A percentile compares a stretch with the other conserved stretches of the same genome.
Evolutionary conservation across 1,140 invertebrate species (phyloP).

Genomic region (Ceratosolen fusciceps): DNA sequence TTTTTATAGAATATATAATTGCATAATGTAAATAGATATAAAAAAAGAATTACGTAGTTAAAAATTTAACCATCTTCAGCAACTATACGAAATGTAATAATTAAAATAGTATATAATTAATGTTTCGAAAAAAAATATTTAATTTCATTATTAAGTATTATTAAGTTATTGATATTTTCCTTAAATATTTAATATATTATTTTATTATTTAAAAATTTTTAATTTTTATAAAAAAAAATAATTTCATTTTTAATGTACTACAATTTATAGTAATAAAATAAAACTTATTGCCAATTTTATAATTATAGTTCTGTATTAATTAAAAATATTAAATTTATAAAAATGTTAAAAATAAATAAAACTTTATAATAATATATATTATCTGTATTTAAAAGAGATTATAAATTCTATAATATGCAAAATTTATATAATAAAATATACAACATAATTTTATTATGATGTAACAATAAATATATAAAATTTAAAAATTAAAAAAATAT

Average conservation of each 20-base stretch:
- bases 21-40: background rate
- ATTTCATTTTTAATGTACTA: conserved; percentile 62
- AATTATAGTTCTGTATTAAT: conserved; percentile 24
- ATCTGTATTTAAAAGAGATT: conserved; percentile 8
- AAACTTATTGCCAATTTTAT: conserved; percentile 61
- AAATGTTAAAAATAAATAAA: conserved; percentile 1
- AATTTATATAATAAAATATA: conserved; percentile 28
- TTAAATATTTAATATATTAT: conserved; percentile 34
- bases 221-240: conserved; percentile 44
- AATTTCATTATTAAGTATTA: too few species aligned
- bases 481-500: conserved; percentile 32
- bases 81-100: background rate
- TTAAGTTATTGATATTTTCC: too few species aligned
- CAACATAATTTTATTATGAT: conserved; percentile 16
- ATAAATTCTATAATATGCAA: conserved; percentile 25
- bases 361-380: background rate
- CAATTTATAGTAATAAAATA: conserved; percentile 68
- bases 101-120: background rate
- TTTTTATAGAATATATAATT: background rate
- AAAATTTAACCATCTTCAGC: background rate
- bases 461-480: conserved; percentile 29
- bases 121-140: too few species aligned
- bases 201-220: conserved; percentile 21
- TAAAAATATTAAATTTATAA: background rate
- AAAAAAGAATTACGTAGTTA: too few species aligned